These are phyloP conservation scores for Nemotelus nigrinus DNA, from an alignment of 2,888 invertebrate genomes.

Conservation along the genomic window DNA sequence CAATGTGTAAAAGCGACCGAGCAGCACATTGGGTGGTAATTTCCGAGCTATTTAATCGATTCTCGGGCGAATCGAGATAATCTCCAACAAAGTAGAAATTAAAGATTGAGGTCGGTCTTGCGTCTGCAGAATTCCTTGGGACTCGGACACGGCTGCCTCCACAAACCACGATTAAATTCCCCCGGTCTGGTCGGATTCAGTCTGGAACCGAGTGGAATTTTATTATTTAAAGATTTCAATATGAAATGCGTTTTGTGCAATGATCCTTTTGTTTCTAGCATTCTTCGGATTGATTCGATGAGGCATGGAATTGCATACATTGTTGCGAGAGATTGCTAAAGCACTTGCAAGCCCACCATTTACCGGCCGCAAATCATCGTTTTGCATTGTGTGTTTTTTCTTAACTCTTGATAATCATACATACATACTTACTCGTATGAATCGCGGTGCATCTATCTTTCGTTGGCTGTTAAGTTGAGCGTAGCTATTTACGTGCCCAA, in stretches of 20 bases:
- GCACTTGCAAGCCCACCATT: not conserved
- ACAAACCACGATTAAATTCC: conserved; percentile 21
- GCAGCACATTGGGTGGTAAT: conserved; percentile 42
- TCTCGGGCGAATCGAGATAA: conserved; percentile 30
- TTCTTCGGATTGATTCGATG: conserved; percentile 26
- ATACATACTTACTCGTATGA: not conserved
- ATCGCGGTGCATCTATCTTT: not conserved
- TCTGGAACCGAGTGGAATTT: conserved; percentile 8
- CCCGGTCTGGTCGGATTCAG: not conserved
- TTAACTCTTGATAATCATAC: no score
- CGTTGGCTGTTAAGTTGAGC: no score
- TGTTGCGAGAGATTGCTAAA: conserved; percentile 18
- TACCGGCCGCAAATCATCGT: conserved; percentile 6
- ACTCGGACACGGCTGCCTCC: conserved; percentile 5
- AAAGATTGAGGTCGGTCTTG: conserved; percentile 8
- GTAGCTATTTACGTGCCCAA: no score
- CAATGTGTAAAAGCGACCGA: conserved; percentile 38
- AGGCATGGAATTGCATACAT: conserved; percentile 32
- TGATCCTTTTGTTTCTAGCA: conserved; percentile 34
- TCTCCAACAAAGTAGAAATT: conserved; percentile 21
- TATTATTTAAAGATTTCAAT: conserved; percentile 31
- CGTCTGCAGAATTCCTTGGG: not conserved
- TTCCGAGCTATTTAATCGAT: conserved; percentile 38
- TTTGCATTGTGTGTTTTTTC: not conserved
- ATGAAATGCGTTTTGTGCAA: conserved; percentile 28